Conservation (phyloP, 2,888 invertebrate genomes). For the Clitarchus hookeri region DNA sequence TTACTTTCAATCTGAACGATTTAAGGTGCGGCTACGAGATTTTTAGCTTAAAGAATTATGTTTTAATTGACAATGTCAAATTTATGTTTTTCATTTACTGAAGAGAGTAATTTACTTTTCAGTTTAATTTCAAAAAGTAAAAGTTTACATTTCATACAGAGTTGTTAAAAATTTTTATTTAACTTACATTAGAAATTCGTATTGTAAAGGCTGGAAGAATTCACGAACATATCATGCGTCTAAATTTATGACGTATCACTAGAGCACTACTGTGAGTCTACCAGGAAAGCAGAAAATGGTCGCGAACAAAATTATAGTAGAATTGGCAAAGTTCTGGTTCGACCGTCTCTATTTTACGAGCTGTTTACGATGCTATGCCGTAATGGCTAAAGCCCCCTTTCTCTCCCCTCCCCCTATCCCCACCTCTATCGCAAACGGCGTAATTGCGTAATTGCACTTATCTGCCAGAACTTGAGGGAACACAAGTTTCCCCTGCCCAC, state of each 20-base stretch:
- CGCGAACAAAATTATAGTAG: not conserved
- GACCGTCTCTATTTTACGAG: slow-evolving; percentile 2
- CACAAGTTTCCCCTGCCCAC: not conserved
- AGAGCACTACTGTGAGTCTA: not conserved
- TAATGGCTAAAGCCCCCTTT: not conserved
- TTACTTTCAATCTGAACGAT: too few species aligned
- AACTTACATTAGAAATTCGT: too few species aligned
- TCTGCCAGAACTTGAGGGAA: not conserved
- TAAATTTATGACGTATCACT: not conserved
- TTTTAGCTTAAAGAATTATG: too few species aligned
- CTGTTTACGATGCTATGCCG: not conserved
- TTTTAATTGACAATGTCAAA: too few species aligned
- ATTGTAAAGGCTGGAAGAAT: too few species aligned
- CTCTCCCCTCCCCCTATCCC: not conserved
- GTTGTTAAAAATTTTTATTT: too few species aligned
- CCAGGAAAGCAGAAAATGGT: not conserved
- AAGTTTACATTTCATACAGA: too few species aligned
- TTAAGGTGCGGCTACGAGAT: too few species aligned
- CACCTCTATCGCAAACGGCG: not conserved
- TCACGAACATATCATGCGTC: too few species aligned
- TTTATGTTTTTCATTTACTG: too few species aligned
- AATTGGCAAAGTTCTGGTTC: not conserved
- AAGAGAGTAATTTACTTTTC: too few species aligned
- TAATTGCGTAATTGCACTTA: slow-evolving; percentile 14
- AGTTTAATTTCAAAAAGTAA: too few species aligned